phyloP scores from a whole-genome alignment of 2,113 vertebrate genomes.

The Protomyctophum bolini region DNA sequence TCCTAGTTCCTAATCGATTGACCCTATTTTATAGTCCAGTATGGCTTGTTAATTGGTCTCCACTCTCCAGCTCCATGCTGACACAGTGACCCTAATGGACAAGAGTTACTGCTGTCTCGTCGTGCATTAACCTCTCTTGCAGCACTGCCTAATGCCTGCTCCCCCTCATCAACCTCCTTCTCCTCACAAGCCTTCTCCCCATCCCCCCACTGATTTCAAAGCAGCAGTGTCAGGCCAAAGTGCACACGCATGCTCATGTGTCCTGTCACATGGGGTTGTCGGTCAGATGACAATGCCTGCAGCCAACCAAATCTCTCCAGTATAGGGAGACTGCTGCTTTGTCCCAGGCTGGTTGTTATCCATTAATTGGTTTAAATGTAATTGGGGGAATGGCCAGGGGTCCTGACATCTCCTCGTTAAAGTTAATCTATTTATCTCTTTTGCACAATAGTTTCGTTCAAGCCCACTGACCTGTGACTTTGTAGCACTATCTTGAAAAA shows the following conservation, averaged over 20 bases:
- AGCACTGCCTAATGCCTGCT: background rate
- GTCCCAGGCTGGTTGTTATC: constrained; percentile 33
- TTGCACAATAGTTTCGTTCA: constrained; percentile 24
- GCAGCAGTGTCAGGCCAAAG: constrained; percentile 53
- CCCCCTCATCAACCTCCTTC: constrained; percentile 28
- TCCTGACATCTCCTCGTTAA: constrained; percentile 18
- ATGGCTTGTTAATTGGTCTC: constrained; percentile 72
- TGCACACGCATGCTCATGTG: constrained; percentile 35
- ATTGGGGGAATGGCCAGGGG: constrained; percentile 7
- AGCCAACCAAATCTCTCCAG: constrained; percentile 40
- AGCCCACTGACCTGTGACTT: constrained; percentile 18
- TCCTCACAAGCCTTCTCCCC: constrained; percentile 2
- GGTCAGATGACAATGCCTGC: constrained; percentile 59
- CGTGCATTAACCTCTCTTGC: constrained; percentile 64
- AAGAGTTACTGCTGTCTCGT: constrained; percentile 67
- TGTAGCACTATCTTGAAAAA: background rate
- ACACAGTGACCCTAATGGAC: constrained; percentile 79
- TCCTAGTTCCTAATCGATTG: constrained; percentile 66
- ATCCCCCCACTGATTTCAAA: constrained; percentile 26
- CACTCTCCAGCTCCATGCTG: constrained; percentile 68
- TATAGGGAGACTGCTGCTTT: constrained; percentile 24
- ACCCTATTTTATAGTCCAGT: constrained; percentile 56
- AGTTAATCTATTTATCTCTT: background rate
- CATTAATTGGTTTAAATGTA: constrained; percentile 53
- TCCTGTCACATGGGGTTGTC: constrained; percentile 53